These are phyloP conservation scores for Tenrec ecaudatus DNA, from an alignment of 2,113 vertebrate species.

Conservation along the genomic window DNA sequence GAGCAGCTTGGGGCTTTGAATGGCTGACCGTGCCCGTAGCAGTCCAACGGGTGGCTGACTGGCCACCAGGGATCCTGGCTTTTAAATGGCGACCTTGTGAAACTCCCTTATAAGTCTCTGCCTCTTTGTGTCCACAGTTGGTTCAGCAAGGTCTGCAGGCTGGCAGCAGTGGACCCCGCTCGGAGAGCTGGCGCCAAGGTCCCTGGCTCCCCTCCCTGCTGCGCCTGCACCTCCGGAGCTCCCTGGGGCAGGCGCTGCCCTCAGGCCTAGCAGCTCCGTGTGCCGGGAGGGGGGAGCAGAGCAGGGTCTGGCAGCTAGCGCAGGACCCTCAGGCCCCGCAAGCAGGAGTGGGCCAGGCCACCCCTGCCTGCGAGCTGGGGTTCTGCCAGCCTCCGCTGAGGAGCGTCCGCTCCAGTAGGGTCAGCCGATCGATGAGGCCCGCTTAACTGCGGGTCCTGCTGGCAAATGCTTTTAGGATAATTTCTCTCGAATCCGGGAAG, in stretches of 20 bases:
- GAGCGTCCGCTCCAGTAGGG: slow-evolving; percentile 76
- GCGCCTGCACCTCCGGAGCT: neutral
- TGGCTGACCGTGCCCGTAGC: no score
- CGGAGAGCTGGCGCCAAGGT: no score
- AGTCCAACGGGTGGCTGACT: no score
- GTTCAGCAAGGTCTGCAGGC: no score
- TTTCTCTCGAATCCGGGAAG: slow-evolving; percentile 72
- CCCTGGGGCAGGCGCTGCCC: neutral
- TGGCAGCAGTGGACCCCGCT: no score
- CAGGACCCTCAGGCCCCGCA: neutral
- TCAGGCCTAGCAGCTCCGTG: neutral
- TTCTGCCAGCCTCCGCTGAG: slow-evolving; percentile 80
- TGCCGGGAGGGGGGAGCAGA: neutral
- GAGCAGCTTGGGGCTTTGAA: no score
- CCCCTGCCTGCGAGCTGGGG: neutral
- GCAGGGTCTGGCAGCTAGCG: neutral
- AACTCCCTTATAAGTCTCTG: no score
- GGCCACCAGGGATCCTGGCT: no score
- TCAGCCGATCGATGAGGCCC: slow-evolving; percentile 82
- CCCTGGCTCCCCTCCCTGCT: no score
- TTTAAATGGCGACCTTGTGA: no score
- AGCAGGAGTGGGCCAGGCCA: no score
- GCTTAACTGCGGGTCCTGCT: slow-evolving; percentile 75
- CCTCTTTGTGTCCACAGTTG: no score
- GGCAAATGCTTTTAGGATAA: slow-evolving; percentile 69